Percentiles rank a stretch among this genome's conserved stretches.
These are phyloP conservation scores for Drosophila burlai DNA, from an alignment of 1,140 invertebrate genomes.

Conservation along the genomic window DNA sequence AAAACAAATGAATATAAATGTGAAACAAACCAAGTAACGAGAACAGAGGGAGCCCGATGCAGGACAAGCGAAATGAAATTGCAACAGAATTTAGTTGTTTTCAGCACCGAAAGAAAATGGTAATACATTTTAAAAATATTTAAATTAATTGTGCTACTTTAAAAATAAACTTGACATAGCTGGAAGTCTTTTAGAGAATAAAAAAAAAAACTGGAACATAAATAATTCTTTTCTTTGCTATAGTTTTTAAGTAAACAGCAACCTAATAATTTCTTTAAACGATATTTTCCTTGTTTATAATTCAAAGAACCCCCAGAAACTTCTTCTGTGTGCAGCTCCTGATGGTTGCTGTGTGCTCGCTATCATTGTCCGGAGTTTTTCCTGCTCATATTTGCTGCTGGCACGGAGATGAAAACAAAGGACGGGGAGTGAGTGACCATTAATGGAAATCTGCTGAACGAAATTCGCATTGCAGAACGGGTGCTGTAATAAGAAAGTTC, in stretches of 20 bases:
- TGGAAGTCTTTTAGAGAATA: not conserved
- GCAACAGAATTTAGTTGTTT: conserved; percentile 54
- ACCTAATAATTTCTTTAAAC: not conserved
- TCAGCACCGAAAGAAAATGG: not conserved
- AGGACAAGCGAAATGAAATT: conserved; percentile 47
- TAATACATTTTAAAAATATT: not conserved
- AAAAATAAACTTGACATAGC: too few species aligned
- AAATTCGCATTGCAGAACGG: conserved; percentile 19
- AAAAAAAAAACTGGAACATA: too few species aligned
- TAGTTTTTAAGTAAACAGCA: not conserved
- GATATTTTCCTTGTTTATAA: not conserved
- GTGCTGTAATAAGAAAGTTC: conserved; percentile 37
- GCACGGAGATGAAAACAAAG: conserved; percentile 36
- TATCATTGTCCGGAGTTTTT: conserved; percentile 71
- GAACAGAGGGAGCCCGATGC: conserved; percentile 3
- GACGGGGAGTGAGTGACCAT: conserved; percentile 38
- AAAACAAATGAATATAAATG: conserved; percentile 83
- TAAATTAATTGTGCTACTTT: not conserved
- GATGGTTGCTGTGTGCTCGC: conserved; percentile 9
- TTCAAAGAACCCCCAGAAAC: not conserved
- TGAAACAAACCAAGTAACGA: conserved; percentile 73
- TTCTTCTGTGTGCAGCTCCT: conserved; percentile 10
- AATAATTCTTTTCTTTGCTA: not conserved
- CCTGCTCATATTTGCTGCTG: conserved; percentile 66
- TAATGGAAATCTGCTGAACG: conserved; percentile 47